Evolutionary conservation across 2,888 invertebrate genomes (phyloP), one percentile per base, ranked within the genome.

Genomic region (Sericinus montela): DNA sequence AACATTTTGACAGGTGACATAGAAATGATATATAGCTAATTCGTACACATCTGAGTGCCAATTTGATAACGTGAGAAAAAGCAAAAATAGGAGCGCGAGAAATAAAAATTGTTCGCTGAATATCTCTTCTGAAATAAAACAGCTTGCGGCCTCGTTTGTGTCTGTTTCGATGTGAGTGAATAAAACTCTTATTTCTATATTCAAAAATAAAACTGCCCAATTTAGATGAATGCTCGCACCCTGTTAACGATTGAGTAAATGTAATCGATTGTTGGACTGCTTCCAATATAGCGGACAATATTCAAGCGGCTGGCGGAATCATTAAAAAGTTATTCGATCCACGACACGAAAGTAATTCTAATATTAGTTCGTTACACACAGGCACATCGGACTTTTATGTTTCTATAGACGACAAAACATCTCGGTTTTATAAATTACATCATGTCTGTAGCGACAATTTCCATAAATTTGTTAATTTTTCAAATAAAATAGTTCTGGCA

Each of bases 181-280:
- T 45, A 44, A 54, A 51, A 49, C 48, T 30, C n/a, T 32, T 28
- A 36, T 41, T 41, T 41, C 29, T 19, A 15, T 10, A 41, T 45
- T 40, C 34, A 38, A 51, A 51, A 45, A 50, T 50, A 45, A 42
- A 49, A 45, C 41, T 30, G 45, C 41, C 41, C 45, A 46, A 50
- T 35, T 36, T 38, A 36, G 51, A 47, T 36, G 69, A 70, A 72
- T 65, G 67, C 10, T 29, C 13, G 11, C 73, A 79, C 80, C 74
- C 79, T 78, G 74, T 77, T 75, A 72, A 71, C 73, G 67, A 65
- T 72, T 66, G 67, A 77, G 78, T 79, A 72, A 80, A 79, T 75
- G 77, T 78, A 85, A 85, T 84, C 80, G 83, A 84, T 85, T 77
- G 72, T 79, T 87, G 87, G 87, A 81, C 54, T 55, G 48, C 55